phyloP scores from a whole-genome alignment of 1,140 invertebrate species.

The Temnothorax curvispinosus region DNA sequence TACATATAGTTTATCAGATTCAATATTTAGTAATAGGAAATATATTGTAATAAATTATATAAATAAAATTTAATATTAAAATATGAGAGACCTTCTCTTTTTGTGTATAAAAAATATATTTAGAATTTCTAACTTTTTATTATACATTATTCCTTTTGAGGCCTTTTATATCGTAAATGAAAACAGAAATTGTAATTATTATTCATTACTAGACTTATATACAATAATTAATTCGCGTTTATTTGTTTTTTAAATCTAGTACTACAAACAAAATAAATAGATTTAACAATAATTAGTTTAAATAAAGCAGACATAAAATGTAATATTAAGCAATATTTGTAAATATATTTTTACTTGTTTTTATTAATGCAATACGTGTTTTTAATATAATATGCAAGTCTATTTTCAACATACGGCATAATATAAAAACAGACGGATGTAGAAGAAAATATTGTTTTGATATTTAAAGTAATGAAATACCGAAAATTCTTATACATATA shows the following conservation, averaged over 20 bases:
- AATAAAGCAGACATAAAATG: background rate
- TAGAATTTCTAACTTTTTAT: background rate
- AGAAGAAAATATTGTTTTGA: background rate
- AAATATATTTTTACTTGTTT: background rate
- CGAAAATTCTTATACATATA: background rate
- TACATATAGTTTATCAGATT: background rate
- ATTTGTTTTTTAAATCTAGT: too few species aligned
- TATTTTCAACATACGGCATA: background rate
- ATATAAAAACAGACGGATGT: background rate
- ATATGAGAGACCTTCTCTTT: background rate
- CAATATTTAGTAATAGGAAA: constrained; percentile 8
- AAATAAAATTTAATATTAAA: background rate
- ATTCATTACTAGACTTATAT: too few species aligned
- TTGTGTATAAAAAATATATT: background rate
- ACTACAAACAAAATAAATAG: too few species aligned
- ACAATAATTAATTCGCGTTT: too few species aligned
- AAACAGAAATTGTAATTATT: too few species aligned
- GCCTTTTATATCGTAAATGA: too few species aligned
- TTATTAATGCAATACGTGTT: background rate
- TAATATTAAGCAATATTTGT: background rate
- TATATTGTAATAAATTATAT: background rate
- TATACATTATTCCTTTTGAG: too few species aligned
- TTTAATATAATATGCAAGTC: background rate
- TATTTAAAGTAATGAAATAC: background rate
- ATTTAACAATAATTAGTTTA: too few species aligned